phyloP scores from a whole-genome alignment of 2,888 invertebrate species.

The Gerris lacustris region DNA sequence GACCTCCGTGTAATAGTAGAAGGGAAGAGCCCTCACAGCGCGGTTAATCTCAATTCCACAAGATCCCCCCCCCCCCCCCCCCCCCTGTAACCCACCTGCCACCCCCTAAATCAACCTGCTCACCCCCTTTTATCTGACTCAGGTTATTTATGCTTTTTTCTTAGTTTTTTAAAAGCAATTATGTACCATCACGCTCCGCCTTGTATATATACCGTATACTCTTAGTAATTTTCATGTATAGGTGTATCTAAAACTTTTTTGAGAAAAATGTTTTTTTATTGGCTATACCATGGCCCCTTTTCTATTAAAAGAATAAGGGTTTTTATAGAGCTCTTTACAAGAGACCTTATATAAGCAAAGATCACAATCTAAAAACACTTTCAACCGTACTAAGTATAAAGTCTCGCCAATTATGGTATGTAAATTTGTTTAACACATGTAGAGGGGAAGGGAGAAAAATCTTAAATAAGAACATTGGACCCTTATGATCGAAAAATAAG shows the following conservation, averaged over 20 bases:
- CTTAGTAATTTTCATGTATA: neutral
- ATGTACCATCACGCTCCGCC: constrained; percentile 4
- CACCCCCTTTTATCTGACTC: neutral
- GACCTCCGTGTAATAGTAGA: neutral
- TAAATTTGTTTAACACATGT: neutral
- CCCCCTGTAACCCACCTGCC: neutral
- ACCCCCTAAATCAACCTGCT: constrained; percentile 8
- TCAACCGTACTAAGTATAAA: neutral
- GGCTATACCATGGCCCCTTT: neutral
- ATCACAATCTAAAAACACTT: neutral
- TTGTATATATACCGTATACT: neutral
- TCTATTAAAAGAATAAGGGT: neutral
- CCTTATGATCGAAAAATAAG: too few species aligned
- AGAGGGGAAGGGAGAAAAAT: too few species aligned
- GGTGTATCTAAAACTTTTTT: neutral
- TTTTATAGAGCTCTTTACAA: neutral
- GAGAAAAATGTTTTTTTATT: neutral
- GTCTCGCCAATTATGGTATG: neutral
- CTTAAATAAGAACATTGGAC: too few species aligned
- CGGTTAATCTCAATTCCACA: constrained; percentile 10
- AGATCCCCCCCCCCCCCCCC: neutral
- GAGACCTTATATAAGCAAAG: neutral
- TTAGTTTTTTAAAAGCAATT: constrained; percentile 11
- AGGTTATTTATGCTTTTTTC: constrained; percentile 9
- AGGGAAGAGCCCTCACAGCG: neutral